Conservation (phyloP, 2,113 vertebrate species). For the Zosterops pallidus region DNA sequence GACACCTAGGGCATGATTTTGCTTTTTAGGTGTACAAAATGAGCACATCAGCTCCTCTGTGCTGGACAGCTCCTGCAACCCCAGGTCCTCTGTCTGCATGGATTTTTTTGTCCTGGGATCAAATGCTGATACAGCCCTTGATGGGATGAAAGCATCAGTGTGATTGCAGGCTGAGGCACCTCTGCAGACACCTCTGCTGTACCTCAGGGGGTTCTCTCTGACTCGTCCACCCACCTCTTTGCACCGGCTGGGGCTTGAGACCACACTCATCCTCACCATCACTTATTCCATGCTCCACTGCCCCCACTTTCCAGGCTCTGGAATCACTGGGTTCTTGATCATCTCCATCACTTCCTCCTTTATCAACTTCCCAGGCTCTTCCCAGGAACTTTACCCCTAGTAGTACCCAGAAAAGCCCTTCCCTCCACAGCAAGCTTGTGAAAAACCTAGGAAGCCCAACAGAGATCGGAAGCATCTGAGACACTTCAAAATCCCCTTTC, state of each 20-base stretch:
- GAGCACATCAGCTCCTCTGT: background rate
- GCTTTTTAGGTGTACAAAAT: background rate
- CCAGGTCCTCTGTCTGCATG: background rate
- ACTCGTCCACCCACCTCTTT: background rate
- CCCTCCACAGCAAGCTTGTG: background rate
- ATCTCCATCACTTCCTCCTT: background rate
- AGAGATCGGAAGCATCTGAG: background rate
- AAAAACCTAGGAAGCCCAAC: background rate
- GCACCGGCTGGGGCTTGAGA: background rate
- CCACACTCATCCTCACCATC: background rate
- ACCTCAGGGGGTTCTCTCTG: background rate
- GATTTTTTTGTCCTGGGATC: background rate
- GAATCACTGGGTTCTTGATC: background rate
- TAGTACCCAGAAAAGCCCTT: background rate
- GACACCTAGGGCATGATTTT: background rate
- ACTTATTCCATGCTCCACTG: background rate
- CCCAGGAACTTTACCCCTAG: background rate
- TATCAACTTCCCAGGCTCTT: background rate
- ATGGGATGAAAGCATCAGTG: background rate
- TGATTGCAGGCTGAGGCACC: background rate
- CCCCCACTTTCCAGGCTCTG: background rate
- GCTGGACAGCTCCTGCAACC: fast-evolving
- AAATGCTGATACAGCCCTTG: background rate
- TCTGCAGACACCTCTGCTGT: background rate
- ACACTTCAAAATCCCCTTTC: background rate